Base-by-base conservation (phyloP, 37 sponge, comb jelly and placozoan species). In the Chondrilla cf. caribensis region DNA sequence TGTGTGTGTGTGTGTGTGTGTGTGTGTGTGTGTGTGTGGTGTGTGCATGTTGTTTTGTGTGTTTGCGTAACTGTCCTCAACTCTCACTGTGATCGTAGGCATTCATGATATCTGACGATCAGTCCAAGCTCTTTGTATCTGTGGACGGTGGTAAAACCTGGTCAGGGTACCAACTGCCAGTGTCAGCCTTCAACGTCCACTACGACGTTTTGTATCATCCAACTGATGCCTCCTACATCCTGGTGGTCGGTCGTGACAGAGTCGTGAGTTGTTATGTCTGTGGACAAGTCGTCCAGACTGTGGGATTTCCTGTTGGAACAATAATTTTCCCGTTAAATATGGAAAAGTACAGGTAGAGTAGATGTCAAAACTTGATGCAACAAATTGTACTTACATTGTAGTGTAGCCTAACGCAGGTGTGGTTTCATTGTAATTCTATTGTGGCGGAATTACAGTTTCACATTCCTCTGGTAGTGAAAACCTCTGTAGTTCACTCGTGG, bases 151-250 rank as follows among this genome's bases (percentile, higher is more conserved):
- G 87, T 8, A 6, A 25, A 28, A 60, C 71, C 22, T 90, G 90
- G 90, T 26, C 21, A 59, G 7, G 22, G 29, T 39, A 80, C 70
- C 28, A 9, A 5, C 76, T 81, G 1, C 90, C 90, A n/a, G 35
- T 60, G 51, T 8, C 55, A 2, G 4, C 32, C 76, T 90, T 90
- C 59, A 44, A 86, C 60, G 76, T 71, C 28, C 41, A 11, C 2
- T 38, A 28, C 28, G 84, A 83, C 43, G 62, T 90, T 29, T 79
- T 81, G n/a, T 24, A 86, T 21, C 86, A 86, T 28, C 29, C 44
- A 14, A 4, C 9, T 21, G 8, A 44, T 14, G 70, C 90, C 11
- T 15, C 32, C 22, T 78, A 85, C 83, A 66, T 89, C 64, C 6
- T 62, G 64, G 22, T 62, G 64, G 6, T 62, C 18, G 6, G 18